A percentile compares a stretch with the other conserved stretches of the same genome.
Conservation (phyloP, 2,113 vertebrate genomes). For the Maccullochella peelii region DNA sequence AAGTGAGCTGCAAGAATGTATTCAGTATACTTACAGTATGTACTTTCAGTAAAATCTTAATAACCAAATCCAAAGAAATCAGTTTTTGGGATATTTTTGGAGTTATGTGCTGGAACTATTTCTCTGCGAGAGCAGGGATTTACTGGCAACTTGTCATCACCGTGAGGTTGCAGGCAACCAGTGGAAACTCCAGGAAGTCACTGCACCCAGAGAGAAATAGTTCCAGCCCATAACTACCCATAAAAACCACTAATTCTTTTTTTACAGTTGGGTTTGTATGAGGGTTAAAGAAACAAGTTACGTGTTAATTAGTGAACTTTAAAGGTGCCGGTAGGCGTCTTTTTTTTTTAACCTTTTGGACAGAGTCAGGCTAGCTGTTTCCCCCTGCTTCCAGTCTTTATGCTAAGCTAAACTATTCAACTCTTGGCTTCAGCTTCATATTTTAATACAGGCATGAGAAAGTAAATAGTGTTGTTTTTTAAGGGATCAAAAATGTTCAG, state of each 20-base stretch:
- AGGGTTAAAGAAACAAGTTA: too few species aligned
- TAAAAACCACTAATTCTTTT: neutral
- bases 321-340: neutral
- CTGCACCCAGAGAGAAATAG: neutral
- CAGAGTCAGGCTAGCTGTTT: neutral
- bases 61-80: neutral
- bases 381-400: neutral
- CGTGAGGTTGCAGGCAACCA: neutral
- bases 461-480: neutral
- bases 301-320: neutral
- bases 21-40: too few species aligned
- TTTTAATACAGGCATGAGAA: neutral
- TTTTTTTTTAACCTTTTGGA: neutral
- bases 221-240: neutral
- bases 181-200: neutral
- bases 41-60: too few species aligned
- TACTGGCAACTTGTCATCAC: neutral
- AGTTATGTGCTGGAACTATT: neutral
- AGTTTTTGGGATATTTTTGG: neutral
- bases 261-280: too few species aligned
- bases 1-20: too few species aligned
- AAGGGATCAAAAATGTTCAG: neutral
- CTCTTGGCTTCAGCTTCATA: neutral
- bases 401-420: neutral
- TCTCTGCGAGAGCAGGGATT: neutral